Conservation (phyloP, 2,113 vertebrate genomes). For the Maccullochella peelii region DNA sequence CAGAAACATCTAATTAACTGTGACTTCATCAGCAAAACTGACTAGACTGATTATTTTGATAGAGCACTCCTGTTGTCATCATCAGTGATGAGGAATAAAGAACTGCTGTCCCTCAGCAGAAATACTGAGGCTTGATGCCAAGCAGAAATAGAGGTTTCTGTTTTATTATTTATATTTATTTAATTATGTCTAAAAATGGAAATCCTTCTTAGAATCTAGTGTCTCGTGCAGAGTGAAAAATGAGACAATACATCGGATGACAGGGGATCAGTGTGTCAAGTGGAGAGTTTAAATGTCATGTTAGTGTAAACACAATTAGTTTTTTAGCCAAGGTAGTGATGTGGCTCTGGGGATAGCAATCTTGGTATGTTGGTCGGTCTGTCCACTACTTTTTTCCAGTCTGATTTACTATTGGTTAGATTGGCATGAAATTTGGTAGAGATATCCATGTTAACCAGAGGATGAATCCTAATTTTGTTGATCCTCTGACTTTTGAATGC, state of each 20-base stretch:
- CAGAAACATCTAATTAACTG: constrained; percentile 51
- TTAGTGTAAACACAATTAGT: background rate
- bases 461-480: background rate
- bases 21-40: constrained; percentile 47
- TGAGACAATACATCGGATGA: background rate
- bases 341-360: background rate
- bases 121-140: background rate
- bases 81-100: constrained; percentile 27
- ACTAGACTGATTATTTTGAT: constrained; percentile 51
- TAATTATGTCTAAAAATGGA: constrained; percentile 18
- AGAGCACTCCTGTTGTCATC: constrained; percentile 42
- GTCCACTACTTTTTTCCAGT: background rate
- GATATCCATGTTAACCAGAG: no score
- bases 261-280: background rate
- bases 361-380: background rate
- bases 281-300: background rate
- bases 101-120: background rate
- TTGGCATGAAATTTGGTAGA: no score
- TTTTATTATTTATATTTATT: constrained; percentile 25
- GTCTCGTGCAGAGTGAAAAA: background rate
- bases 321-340: background rate
- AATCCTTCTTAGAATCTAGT: constrained; percentile 3
- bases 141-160: no score
- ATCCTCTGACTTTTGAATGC: background rate
- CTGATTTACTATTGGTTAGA: no score